Conservation (phyloP, 2,797 vertebrate genomes). For the Gymnothorax reevesii region DNA sequence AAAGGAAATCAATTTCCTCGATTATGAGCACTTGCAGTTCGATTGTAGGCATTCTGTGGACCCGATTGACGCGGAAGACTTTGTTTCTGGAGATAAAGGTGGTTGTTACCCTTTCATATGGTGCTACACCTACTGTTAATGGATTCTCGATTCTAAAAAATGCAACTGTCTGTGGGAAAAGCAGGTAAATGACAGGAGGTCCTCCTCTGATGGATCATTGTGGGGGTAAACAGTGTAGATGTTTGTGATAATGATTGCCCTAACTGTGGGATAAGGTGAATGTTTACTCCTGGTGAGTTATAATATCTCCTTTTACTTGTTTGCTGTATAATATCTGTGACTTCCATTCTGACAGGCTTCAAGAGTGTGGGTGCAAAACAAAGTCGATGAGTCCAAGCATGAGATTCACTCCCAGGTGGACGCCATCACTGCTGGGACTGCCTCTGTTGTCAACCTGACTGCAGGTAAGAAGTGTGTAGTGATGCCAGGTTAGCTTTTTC, state of each 20-base stretch:
- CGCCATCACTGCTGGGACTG: slow-evolving; percentile 96
- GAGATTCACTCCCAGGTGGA: slow-evolving; percentile 99
- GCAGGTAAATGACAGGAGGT: not conserved
- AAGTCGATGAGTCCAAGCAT: slow-evolving; percentile 98
- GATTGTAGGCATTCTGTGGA: not conserved
- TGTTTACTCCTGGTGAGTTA: not conserved
- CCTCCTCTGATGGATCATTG: not conserved
- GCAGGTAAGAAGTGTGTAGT: slow-evolving; percentile 78
- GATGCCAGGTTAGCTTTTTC: not conserved
- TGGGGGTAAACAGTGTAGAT: not conserved
- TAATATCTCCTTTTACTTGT: not conserved
- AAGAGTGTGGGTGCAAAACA: slow-evolving; percentile 98
- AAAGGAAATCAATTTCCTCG: not conserved
- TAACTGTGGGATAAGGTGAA: not conserved
- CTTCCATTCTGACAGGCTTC: slow-evolving; percentile 81
- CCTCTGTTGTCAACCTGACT: slow-evolving; percentile 97
- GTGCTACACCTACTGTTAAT: not conserved
- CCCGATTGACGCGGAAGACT: not conserved
- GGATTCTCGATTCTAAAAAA: not conserved
- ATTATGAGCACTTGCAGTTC: not conserved
- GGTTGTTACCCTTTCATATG: not conserved
- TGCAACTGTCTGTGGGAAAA: not conserved
- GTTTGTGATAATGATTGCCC: not conserved
- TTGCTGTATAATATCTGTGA: slow-evolving; percentile 38
- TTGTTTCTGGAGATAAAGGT: not conserved